Conservation (phyloP, 2,113 vertebrate genomes). For the Anhinga rufa region DNA sequence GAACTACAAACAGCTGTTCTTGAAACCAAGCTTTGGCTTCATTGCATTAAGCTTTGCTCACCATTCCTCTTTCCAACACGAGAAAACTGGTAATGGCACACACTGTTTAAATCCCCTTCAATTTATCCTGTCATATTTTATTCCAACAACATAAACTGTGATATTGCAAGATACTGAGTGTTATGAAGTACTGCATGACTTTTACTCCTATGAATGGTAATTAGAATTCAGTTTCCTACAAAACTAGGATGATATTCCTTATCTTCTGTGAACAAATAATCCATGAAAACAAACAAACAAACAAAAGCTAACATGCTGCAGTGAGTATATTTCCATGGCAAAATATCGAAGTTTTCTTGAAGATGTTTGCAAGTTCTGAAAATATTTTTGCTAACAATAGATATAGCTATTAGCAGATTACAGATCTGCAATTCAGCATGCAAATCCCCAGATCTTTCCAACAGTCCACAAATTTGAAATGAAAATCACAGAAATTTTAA, state of each 20-base stretch:
- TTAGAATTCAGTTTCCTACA: background rate
- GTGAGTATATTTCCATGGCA: background rate
- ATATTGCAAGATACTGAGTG: conserved; percentile 14
- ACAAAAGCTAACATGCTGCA: background rate
- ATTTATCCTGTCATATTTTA: conserved; percentile 40
- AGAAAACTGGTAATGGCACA: background rate
- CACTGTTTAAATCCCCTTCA: conserved; percentile 6
- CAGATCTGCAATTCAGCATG: background rate
- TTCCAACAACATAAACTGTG: conserved; percentile 35
- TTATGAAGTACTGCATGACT: background rate
- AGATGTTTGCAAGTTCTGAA: background rate
- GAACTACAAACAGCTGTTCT: background rate
- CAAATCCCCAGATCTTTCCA: background rate
- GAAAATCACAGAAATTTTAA: background rate
- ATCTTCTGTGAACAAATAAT: background rate
- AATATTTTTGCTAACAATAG: background rate
- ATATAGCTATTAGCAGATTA: background rate
- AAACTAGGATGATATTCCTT: background rate
- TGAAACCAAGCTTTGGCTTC: conserved; percentile 14
- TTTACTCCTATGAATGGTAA: conserved; percentile 11
- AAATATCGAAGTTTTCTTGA: background rate
- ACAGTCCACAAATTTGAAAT: background rate
- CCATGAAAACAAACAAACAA: background rate
- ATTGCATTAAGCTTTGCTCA: conserved; percentile 4
- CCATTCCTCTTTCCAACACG: background rate